phyloP scores from a whole-genome alignment of 2,797 vertebrate genomes.

The Taenioides sp. region DNA sequence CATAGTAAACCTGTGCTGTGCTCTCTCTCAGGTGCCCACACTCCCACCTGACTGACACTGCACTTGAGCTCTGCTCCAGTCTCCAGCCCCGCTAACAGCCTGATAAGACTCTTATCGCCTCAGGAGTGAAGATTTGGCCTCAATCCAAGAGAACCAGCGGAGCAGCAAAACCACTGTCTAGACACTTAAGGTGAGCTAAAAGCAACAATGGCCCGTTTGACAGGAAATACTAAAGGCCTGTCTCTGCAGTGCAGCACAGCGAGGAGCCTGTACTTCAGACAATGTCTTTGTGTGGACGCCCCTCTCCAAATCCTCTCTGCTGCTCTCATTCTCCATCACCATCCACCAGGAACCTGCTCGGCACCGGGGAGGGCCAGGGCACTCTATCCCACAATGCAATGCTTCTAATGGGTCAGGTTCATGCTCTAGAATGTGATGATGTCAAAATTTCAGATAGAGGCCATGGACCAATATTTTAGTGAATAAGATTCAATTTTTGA shows the following conservation, averaged over 20 bases:
- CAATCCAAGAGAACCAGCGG: conserved; percentile 81
- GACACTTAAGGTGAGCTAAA: conserved; percentile 83
- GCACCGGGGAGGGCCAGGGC: conserved; percentile 38
- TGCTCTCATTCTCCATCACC: conserved; percentile 68
- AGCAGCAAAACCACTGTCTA: conserved; percentile 86
- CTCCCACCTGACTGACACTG: conserved; percentile 83
- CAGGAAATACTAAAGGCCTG: conserved; percentile 82
- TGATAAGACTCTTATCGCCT: conserved; percentile 86
- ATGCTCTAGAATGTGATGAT: not conserved
- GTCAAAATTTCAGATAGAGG: not conserved
- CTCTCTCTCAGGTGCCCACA: conserved; percentile 71
- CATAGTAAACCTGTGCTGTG: conserved; percentile 48
- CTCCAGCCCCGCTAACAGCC: conserved; percentile 77
- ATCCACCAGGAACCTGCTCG: conserved; percentile 66
- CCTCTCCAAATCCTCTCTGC: conserved; percentile 77
- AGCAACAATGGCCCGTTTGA: conserved; percentile 81
- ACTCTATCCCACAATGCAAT: conserved; percentile 23
- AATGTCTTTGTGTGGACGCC: conserved; percentile 76
- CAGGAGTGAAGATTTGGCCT: conserved; percentile 83
- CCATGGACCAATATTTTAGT: not conserved
- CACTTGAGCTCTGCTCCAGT: conserved; percentile 77
- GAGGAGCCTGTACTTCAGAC: conserved; percentile 76
- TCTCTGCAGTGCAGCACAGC: conserved; percentile 69
- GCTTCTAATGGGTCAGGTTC: conserved; percentile 10
- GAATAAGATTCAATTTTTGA: not conserved